These are phyloP conservation scores for Gavialis gangeticus DNA, from an alignment of 2,113 vertebrate genomes.

Conservation along the genomic window DNA sequence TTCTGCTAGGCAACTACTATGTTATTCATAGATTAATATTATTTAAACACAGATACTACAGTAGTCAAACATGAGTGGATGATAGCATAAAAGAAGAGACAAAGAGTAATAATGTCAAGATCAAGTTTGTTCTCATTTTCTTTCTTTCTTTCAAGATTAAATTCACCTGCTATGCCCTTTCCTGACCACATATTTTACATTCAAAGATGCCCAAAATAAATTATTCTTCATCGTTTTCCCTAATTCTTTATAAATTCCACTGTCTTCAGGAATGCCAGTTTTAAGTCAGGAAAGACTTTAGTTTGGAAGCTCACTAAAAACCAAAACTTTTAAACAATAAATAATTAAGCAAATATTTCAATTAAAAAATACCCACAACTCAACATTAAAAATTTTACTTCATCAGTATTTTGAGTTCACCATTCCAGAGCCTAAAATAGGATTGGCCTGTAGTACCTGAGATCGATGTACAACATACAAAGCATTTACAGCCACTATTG, in stretches of 20 bases:
- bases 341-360: conserved; percentile 3
- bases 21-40: neutral
- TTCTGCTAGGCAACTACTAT: neutral
- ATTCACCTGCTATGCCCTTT: neutral
- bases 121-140: neutral
- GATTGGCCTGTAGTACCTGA: neutral
- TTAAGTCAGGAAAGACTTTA: conserved; percentile 22
- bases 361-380: neutral
- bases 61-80: neutral
- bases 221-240: neutral
- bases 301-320: conserved; percentile 17
- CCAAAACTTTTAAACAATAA: neutral
- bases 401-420: neutral
- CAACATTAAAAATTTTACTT: neutral
- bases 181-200: neutral
- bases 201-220: neutral
- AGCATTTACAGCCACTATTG: neutral
- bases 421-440: neutral
- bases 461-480: neutral
- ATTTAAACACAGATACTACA: neutral
- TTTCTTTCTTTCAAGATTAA: neutral
- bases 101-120: neutral
- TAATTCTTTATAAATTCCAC: neutral
- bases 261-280: neutral
- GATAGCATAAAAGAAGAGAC: neutral